phyloP scores from a whole-genome alignment of 2,113 vertebrate genomes.

The Hyaena hyaena region DNA sequence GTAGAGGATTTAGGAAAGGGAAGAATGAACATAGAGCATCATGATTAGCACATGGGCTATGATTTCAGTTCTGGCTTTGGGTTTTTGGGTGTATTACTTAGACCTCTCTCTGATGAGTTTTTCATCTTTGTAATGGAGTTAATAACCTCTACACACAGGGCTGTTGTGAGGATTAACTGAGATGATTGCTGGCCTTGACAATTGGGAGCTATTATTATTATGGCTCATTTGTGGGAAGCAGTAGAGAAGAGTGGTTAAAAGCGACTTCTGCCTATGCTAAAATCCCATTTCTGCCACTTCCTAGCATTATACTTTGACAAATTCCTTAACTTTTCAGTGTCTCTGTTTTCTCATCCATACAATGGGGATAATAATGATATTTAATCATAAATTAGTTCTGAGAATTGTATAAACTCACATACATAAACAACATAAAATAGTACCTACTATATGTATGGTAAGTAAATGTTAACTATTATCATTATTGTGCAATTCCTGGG shows the following conservation, averaged over 20 bases:
- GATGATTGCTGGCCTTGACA: not conserved
- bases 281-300: not conserved
- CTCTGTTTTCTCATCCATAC: not conserved
- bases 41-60: not conserved
- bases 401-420: not conserved
- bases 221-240: not conserved
- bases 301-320: not conserved
- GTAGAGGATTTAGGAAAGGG: not conserved
- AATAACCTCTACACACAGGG: not conserved
- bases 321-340: not conserved
- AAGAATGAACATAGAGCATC: not conserved
- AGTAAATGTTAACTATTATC: not conserved
- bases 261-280: not conserved
- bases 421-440: not conserved
- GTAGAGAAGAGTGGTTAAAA: not conserved
- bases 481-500: not conserved
- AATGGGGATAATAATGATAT: not conserved
- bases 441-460: not conserved
- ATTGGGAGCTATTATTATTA: not conserved
- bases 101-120: not conserved
- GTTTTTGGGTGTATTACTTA: not conserved
- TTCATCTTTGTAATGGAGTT: constrained; percentile 7
- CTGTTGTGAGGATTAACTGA: not conserved
- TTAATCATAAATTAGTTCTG: constrained; percentile 9
- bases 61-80: not conserved